phyloP scores from a whole-genome alignment of 2,888 invertebrate species.

The Antheraea yamamai region DNA sequence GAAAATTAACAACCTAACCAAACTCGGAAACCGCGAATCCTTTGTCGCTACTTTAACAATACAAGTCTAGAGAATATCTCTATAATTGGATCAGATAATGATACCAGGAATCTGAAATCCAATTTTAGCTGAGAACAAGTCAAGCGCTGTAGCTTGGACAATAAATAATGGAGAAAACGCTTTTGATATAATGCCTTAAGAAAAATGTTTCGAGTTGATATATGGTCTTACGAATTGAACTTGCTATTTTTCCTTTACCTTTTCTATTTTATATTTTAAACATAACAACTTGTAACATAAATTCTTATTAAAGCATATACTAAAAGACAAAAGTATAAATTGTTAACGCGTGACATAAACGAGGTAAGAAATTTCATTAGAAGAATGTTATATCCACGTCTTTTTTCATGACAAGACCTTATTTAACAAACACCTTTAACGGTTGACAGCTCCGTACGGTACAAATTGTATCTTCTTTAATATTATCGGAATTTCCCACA shows the following conservation, averaged over 20 bases:
- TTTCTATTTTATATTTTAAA: constrained; percentile 6
- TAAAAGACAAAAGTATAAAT: background rate
- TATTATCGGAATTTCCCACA: constrained; percentile 41
- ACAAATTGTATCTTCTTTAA: constrained; percentile 15
- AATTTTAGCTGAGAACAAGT: constrained; percentile 37
- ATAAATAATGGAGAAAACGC: constrained; percentile 41
- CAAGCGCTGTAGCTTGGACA: constrained; percentile 40
- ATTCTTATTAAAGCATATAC: background rate
- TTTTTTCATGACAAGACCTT: background rate
- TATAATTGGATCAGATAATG: constrained; percentile 22
- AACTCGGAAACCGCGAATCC: constrained; percentile 17
- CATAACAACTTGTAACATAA: background rate
- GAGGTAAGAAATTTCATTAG: background rate
- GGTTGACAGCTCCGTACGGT: background rate
- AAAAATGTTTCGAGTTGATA: constrained; percentile 31
- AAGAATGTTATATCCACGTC: background rate
- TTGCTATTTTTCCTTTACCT: constrained; percentile 7
- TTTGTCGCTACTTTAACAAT: constrained; percentile 18
- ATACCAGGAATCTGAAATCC: constrained; percentile 29
- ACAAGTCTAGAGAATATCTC: constrained; percentile 22
- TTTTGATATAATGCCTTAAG: constrained; percentile 40
- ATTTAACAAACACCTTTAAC: constrained; percentile 1
- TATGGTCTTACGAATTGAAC: constrained; percentile 13
- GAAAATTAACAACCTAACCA: constrained; percentile 21
- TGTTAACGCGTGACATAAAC: background rate